Evolutionary conservation across 2,888 invertebrate genomes (phyloP), one percentile per base, ranked within the genome.

Genomic region (Amorpha juglandis): DNA sequence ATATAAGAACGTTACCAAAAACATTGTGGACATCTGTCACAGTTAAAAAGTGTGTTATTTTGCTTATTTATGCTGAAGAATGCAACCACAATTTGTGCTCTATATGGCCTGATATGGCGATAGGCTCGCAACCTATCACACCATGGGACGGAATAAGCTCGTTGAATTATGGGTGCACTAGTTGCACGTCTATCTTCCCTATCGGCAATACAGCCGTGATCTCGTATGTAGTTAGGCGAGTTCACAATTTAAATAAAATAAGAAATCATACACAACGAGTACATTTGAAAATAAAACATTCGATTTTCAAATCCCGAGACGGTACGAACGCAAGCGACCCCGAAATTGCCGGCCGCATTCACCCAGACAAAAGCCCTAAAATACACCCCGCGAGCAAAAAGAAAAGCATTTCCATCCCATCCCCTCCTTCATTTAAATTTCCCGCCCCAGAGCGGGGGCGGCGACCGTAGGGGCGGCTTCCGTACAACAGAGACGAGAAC

Each of bases 321-420:
- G 83, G 76, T 81, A 78, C 79, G 83, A 85, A 83, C 86, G 87
- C 86, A 89, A 91, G 90, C 92, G 91, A 91, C 91, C 92, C 91
- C 92, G 88, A 92, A 92, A 92, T 92, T 90, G 90, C 86, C 83
- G 86, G 88, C 92, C 90, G 92, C 92, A 92, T 91, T 93, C 92
- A 92, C 89, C 89, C 92, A 92, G 90, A 92, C 92, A 93, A 92
- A 91, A 92, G 91, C 90, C 84, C 91, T 90, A 89, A 90, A 91
- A 89, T 89, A 88, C 88, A 89, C 91, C 91, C 90, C 85, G 87
- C 83, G 87, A 89, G 89, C 88, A 92, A 92, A 92, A 93, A 91
- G 91, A 93, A 93, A 93, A 90, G 88, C 90, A 87, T 90, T 90
- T 90, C 86, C 90, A 89, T 89, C 84, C 87, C 88, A 83, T 86